A percentile compares a stretch with the other conserved stretches of the same genome.
Evolutionary conservation across 2,113 vertebrate genomes (phyloP).

Genomic region (Onychorhynchus coronatus): DNA sequence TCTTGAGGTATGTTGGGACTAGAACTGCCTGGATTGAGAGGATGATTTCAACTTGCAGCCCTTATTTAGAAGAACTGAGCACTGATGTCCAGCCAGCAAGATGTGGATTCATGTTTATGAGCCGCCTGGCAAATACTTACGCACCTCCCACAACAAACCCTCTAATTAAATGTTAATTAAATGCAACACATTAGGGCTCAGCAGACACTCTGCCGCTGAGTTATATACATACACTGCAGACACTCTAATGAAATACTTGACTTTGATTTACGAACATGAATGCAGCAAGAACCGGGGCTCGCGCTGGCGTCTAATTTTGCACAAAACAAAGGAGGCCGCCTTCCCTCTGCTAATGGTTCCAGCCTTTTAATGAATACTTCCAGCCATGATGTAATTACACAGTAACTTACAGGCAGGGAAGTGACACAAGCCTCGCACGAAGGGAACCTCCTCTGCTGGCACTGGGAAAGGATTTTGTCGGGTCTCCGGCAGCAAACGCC

Average conservation of each 20-base stretch:
- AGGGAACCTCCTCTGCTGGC: conserved; percentile 11
- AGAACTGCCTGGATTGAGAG: not conserved
- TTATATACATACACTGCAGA: conserved; percentile 58
- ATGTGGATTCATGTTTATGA: not conserved
- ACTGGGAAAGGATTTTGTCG: not conserved
- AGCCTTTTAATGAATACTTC: conserved; percentile 50
- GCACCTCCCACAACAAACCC: conserved; percentile 30
- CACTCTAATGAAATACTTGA: conserved; percentile 59
- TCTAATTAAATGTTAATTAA: conserved; percentile 65
- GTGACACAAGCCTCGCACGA: not conserved
- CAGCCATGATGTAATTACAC: conserved; percentile 14
- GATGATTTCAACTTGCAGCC: not conserved
- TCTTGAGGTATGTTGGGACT: not conserved
- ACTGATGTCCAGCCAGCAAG: not conserved
- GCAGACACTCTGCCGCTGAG: conserved; percentile 53
- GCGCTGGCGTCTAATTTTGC: not conserved
- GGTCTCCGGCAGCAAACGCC: not conserved
- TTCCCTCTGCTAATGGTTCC: conserved; percentile 13
- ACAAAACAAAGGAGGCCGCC: conserved; percentile 23
- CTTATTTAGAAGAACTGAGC: not conserved
- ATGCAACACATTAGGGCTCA: conserved; percentile 57
- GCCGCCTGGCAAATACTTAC: not conserved
- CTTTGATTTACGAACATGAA: conserved; percentile 57
- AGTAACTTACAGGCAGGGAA: conserved; percentile 8
- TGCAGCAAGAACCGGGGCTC: not conserved